phyloP scores from a whole-genome alignment of 2,113 vertebrate species.

The Chamaea fasciata region DNA sequence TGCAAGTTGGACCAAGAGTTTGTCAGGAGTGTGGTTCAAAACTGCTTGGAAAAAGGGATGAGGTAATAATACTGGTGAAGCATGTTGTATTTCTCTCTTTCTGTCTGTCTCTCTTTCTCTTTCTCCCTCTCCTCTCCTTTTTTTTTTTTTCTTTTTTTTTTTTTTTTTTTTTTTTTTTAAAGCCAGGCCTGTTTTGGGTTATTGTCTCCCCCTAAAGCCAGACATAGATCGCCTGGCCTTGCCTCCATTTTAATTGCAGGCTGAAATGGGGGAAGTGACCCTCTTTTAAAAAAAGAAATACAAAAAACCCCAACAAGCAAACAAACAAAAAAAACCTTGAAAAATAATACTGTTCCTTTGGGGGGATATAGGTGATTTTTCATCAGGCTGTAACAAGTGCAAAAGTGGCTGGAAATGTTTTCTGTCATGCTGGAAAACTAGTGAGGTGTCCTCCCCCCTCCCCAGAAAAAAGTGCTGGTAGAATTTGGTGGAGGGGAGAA shows the following conservation, averaged over 20 bases:
- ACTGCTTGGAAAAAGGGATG: conserved; percentile 68
- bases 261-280: conserved; percentile 59
- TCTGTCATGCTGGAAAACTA: background rate
- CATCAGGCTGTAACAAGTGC: conserved; percentile 45
- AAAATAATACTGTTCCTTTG: background rate
- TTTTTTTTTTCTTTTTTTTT: background rate
- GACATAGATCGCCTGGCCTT: conserved; percentile 73
- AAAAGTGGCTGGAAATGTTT: conserved; percentile 47
- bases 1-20: conserved; percentile 70
- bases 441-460: background rate
- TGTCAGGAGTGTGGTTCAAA: conserved; percentile 57
- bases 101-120: background rate
- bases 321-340: background rate
- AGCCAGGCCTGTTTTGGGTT: conserved; percentile 67
- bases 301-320: background rate
- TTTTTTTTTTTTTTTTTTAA: background rate
- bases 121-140: background rate
- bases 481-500: background rate
- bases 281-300: background rate
- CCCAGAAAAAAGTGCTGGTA: background rate
- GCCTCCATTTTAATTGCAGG: conserved; percentile 85
- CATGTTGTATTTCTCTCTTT: conserved; percentile 45
- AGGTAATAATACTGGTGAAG: conserved; percentile 65
- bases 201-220: conserved; percentile 80
- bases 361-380: background rate